phyloP scores from a whole-genome alignment of 2,888 invertebrate genomes.

The Philonicus albiceps region DNA sequence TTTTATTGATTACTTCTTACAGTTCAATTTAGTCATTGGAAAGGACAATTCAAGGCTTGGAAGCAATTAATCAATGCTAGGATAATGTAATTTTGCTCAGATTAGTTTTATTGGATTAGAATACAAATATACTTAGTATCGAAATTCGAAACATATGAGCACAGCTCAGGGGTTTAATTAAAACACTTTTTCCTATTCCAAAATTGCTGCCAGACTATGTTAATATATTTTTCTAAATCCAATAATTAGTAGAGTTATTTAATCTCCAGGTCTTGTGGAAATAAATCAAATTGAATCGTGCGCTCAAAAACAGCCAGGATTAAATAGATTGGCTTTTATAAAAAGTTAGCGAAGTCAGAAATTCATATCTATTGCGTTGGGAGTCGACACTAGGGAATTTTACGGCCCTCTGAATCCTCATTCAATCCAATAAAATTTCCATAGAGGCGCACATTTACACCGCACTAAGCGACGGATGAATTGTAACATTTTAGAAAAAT shows the following conservation, averaged over 20 bases:
- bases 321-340: not conserved
- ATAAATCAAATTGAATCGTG: not conserved
- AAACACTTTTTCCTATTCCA: not conserved
- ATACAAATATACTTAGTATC: not conserved
- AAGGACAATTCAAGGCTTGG: too few relatives aligned
- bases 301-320: not conserved
- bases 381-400: not conserved
- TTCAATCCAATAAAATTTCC: conserved; percentile 36
- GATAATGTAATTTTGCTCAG: not conserved
- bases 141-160: not conserved
- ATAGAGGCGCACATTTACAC: conserved; percentile 23
- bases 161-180: not conserved
- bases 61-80: not conserved
- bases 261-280: not conserved
- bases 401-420: conserved; percentile 3
- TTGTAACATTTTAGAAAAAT: conserved; percentile 36
- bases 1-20: too few relatives aligned
- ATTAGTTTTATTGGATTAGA: not conserved
- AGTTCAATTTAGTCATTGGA: too few relatives aligned
- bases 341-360: not conserved
- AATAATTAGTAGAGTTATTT: not conserved
- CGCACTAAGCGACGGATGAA: conserved; percentile 24
- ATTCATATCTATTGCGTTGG: not conserved
- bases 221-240: not conserved
- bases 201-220: not conserved